These are phyloP conservation scores for Laodelphax striatellus DNA, from an alignment of 1,140 invertebrate species.

Conservation along the genomic window DNA sequence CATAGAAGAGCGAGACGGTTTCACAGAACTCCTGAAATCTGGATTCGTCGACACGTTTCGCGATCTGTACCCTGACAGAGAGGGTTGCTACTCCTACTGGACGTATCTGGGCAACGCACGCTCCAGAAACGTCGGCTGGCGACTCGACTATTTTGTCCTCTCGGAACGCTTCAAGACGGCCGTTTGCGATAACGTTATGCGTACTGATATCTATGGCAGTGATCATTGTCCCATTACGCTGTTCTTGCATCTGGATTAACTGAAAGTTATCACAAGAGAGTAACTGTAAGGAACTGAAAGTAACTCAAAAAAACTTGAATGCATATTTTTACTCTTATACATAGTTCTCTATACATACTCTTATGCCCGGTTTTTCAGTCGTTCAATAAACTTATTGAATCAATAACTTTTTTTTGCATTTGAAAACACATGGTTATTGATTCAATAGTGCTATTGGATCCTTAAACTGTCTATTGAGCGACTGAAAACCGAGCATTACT, in stretches of 20 bases:
- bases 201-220: conserved; percentile 63
- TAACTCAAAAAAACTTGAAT: no score
- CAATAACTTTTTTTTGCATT: no score
- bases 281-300: not conserved
- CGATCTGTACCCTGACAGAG: conserved; percentile 74
- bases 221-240: conserved; percentile 78
- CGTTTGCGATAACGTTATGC: conserved; percentile 70
- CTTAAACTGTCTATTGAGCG: no score
- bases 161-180: conserved; percentile 64
- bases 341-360: no score
- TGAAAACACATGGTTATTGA: no score
- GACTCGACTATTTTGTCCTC: conserved; percentile 89
- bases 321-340: no score
- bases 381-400: no score
- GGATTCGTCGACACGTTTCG: conserved; percentile 86
- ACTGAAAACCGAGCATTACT: no score
- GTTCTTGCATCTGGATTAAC: conserved; percentile 35
- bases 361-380: no score
- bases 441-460: no score
- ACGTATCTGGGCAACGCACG: conserved; percentile 76
- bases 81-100: conserved; percentile 89
- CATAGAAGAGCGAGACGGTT: conserved; percentile 80
- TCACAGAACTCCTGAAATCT: conserved; percentile 66
- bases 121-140: conserved; percentile 88
- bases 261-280: not conserved